Evolutionary conservation across 2,113 vertebrate genomes (phyloP).

Genomic region (Pluvianellus socialis): DNA sequence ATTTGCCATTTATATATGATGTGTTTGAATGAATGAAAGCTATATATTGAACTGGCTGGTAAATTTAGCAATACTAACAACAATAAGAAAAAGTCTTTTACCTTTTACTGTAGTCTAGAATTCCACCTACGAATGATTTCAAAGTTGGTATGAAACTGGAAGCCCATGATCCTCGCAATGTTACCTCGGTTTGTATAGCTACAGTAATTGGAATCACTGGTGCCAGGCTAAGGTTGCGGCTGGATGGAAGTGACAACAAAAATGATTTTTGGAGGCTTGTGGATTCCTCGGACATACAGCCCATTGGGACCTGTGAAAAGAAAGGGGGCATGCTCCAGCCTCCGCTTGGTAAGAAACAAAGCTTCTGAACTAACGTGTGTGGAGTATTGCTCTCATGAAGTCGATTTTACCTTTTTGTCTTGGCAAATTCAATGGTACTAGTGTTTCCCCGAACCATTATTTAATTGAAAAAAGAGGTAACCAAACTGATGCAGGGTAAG

Average conservation of each 20-base stretch:
- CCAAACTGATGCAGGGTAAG: background rate
- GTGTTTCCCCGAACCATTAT: background rate
- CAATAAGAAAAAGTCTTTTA: background rate
- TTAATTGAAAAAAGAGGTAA: background rate
- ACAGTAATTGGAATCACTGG: slow-evolving; percentile 91
- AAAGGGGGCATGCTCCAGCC: slow-evolving; percentile 95
- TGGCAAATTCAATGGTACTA: background rate
- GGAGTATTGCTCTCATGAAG: background rate
- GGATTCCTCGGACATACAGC: slow-evolving; percentile 94
- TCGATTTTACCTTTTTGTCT: background rate
- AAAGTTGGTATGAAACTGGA: slow-evolving; percentile 97
- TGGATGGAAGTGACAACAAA: slow-evolving; percentile 94
- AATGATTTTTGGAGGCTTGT: slow-evolving; percentile 98
- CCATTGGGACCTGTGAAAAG: slow-evolving; percentile 94
- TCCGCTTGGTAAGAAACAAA: slow-evolving; percentile 83
- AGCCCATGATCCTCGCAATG: slow-evolving; percentile 90
- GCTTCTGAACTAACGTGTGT: background rate
- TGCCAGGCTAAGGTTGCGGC: slow-evolving; percentile 85
- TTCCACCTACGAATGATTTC: slow-evolving; percentile 92
- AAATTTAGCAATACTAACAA: background rate
- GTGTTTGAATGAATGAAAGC: background rate
- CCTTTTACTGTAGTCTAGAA: slow-evolving; percentile 78
- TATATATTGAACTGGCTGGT: background rate
- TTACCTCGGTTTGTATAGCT: slow-evolving; percentile 91
- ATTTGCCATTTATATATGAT: background rate